Conservation (phyloP, 1,140 invertebrate species). For the Dendrolimus punctatus region DNA sequence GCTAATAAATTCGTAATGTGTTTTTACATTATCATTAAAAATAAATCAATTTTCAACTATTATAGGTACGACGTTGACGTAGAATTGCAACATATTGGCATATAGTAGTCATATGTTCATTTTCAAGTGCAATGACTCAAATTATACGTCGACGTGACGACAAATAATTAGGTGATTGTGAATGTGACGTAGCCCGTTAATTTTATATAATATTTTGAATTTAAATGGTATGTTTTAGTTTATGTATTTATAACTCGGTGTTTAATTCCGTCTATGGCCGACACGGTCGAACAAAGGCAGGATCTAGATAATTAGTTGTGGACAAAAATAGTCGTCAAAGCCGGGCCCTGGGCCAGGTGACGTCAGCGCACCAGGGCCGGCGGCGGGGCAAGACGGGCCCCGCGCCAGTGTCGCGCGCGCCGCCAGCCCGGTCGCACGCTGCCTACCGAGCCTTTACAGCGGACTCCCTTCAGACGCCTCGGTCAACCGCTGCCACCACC, state of each 20-base stretch:
- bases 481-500: conserved; percentile 25
- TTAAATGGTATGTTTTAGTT: too few relatives aligned
- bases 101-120: too few relatives aligned
- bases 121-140: conserved; percentile 18
- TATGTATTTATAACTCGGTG: too few relatives aligned
- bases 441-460: conserved; percentile 23
- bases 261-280: conserved; percentile 42
- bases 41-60: too few relatives aligned
- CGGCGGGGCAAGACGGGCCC: conserved; percentile 69
- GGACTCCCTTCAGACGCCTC: conserved; percentile 24
- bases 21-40: too few relatives aligned
- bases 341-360: conserved; percentile 68
- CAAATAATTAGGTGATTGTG: conserved; percentile 13
- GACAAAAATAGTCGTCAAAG: conserved; percentile 64
- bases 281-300: conserved; percentile 58
- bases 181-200: conserved; percentile 7
- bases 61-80: too few relatives aligned
- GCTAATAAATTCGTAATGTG: too few relatives aligned
- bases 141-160: conserved; percentile 11
- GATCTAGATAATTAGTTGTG: conserved; percentile 63
- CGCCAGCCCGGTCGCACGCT: conserved; percentile 60
- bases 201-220: too few relatives aligned
- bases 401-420: conserved; percentile 68
- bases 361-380: conserved; percentile 61
- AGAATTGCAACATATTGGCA: too few relatives aligned